A percentile compares a stretch with the other conserved stretches of the same genome.
These are phyloP conservation scores for Melanostigma gelatinosum DNA, from an alignment of 2,113 vertebrate genomes.

Conservation along the genomic window DNA sequence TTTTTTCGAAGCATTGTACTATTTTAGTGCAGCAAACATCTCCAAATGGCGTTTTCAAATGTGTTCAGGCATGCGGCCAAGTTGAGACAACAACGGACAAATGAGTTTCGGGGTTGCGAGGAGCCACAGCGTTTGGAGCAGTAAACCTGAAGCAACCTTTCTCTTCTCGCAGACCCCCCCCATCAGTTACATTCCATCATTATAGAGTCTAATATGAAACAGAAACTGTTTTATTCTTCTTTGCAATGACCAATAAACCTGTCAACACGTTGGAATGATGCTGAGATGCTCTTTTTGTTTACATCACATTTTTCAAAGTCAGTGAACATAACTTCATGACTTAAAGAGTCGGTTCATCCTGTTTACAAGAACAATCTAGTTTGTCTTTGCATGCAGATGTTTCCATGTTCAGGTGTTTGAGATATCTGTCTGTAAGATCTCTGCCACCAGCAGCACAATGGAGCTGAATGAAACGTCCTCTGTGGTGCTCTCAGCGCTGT, in stretches of 20 bases:
- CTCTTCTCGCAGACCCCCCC: conserved; percentile 8
- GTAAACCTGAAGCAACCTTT: conserved; percentile 40
- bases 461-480: neutral
- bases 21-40: conserved; percentile 68
- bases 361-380: neutral
- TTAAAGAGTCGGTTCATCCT: neutral
- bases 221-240: conserved; percentile 2
- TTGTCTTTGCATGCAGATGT: neutral
- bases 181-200: conserved; percentile 41
- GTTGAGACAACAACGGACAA: conserved; percentile 62
- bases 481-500: too few relatives aligned
- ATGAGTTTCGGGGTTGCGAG: conserved; percentile 64
- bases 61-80: conserved; percentile 69
- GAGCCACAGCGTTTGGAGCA: conserved; percentile 35
- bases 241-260: conserved; percentile 30
- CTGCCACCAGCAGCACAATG: neutral
- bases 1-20: conserved; percentile 65
- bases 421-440: neutral
- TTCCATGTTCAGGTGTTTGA: neutral
- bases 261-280: conserved; percentile 7
- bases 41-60: conserved; percentile 75
- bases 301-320: neutral
- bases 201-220: conserved; percentile 22
- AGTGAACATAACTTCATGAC: conserved; percentile 19
- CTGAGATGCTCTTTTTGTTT: conserved; percentile 13